Conservation (phyloP, 1,140 invertebrate species). For the Atopsyche davidsoni region DNA sequence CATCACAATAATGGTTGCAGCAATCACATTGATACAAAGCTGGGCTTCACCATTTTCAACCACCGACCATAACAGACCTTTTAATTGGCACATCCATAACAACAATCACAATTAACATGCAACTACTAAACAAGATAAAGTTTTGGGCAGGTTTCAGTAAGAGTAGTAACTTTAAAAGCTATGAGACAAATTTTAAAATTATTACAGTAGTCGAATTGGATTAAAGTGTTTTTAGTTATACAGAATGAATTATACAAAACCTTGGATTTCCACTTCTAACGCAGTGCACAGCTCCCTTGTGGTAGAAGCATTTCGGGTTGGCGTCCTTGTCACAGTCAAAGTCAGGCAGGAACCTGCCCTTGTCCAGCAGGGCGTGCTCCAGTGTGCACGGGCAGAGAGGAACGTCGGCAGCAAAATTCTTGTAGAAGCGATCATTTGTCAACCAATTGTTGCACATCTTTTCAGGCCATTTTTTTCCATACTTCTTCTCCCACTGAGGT, state of each 20-base stretch:
- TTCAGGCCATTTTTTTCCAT: slow-evolving; percentile 73
- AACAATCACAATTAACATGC: no score
- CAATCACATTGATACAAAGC: no score
- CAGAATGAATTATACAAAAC: no score
- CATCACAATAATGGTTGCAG: neutral
- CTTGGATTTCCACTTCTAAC: slow-evolving; percentile 86
- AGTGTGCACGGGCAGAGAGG: slow-evolving; percentile 87
- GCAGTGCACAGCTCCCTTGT: slow-evolving; percentile 85
- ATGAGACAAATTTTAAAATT: no score
- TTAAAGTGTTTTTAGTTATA: no score
- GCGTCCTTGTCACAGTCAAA: slow-evolving; percentile 86
- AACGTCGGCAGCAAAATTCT: slow-evolving; percentile 82
- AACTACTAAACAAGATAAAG: no score
- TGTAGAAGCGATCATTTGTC: slow-evolving; percentile 75
- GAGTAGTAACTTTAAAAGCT: no score
- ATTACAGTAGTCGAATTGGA: no score
- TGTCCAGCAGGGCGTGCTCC: slow-evolving; percentile 84
- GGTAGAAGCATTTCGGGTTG: slow-evolving; percentile 83
- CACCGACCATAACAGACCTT: no score
- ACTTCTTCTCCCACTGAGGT: slow-evolving; percentile 74
- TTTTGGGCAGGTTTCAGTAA: no score
- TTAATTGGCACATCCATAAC: no score
- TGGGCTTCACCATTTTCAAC: no score
- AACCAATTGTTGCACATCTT: slow-evolving; percentile 84
- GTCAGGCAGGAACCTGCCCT: slow-evolving; percentile 88